Evolutionary conservation across 2,888 invertebrate genomes (phyloP), one percentile per base, ranked within the genome.

Genomic region (Meliscaeva auricollis): DNA sequence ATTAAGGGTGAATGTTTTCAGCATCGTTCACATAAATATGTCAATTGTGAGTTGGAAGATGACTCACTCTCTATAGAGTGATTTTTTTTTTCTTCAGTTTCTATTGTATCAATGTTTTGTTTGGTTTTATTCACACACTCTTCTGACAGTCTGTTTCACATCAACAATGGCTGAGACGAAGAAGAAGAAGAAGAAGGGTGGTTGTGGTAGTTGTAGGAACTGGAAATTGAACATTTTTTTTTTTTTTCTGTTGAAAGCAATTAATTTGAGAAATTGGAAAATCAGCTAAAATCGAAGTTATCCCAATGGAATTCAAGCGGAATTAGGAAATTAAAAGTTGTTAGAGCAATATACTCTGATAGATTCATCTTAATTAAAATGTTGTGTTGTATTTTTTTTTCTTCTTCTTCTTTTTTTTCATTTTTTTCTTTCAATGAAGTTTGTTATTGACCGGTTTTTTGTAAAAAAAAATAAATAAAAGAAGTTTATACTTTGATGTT

Each of bases 211-310:
- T 54, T 9, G 4, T 8, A 17, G 58, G 20, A 13, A 38, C 38
- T 58, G 35, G 58, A 58, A 35, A 38, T 52, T 50, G 38, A 50
- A 52, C 48, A 69, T 46, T 68, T 68, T 52, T n/a, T n/a, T n/a
- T n/a, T n/a, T n/a, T n/a, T n/a, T n/a, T n/a, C n/a, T 58, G 32
- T 72, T 76, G 72, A 66, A 75, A 84, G 79, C 81, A 77, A 85
- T 85, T 85, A 85, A 81, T 77, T 81, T 85, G 70, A 72, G 70
- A 75, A 75, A 84, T 80, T 84, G 85, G 81, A 73, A 81, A 85
- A 85, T 85, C 85, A 85, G 81, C 75, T 76, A 11, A 73, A 69
- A 66, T 56, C 85, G 72, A 81, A 56, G 38, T 60, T 60, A 22
- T 76, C 73, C 73, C 72, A 35, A 50, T 26, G 60, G 76, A 85